A percentile compares a stretch with the other conserved stretches of the same genome.
Conservation (phyloP, 2,113 vertebrate species). For the Boulengerochromis microlepis region DNA sequence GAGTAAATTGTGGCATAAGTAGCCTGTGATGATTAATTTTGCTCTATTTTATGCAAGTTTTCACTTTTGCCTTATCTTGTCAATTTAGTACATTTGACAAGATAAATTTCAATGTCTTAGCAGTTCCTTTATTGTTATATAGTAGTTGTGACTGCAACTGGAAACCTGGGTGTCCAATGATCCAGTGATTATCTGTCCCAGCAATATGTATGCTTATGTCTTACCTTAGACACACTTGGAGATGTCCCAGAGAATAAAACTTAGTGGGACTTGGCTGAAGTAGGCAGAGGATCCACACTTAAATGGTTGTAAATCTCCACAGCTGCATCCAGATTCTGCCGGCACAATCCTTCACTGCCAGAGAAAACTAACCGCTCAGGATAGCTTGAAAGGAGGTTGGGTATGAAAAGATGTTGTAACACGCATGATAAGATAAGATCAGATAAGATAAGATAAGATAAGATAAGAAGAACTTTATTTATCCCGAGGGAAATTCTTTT, state of each 20-base stretch:
- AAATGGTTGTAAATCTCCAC: constrained; percentile 84
- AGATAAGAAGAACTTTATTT: too few relatives aligned
- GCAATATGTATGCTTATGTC: background rate
- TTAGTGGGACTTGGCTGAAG: constrained; percentile 85
- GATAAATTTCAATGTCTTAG: background rate
- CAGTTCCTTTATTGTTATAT: background rate
- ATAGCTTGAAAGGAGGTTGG: constrained; percentile 68
- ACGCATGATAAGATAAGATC: background rate
- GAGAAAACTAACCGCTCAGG: constrained; percentile 77
- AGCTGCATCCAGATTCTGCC: constrained; percentile 76
- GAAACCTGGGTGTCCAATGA: background rate
- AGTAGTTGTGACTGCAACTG: background rate
- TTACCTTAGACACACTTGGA: constrained; percentile 86
- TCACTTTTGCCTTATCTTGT: background rate
- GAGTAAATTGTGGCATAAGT: background rate
- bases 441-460: too few relatives aligned
- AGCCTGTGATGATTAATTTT: background rate
- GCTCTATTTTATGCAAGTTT: background rate
- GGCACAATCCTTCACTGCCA: constrained; percentile 71
- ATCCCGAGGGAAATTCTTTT: too few relatives aligned
- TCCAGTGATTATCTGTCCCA: background rate
- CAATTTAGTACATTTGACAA: background rate
- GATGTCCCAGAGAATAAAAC: constrained; percentile 82
- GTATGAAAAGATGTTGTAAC: background rate
- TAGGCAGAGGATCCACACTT: constrained; percentile 82